These are phyloP conservation scores for Drosophila mulleri DNA, from an alignment of 2,888 invertebrate species.

Conservation along the genomic window DNA sequence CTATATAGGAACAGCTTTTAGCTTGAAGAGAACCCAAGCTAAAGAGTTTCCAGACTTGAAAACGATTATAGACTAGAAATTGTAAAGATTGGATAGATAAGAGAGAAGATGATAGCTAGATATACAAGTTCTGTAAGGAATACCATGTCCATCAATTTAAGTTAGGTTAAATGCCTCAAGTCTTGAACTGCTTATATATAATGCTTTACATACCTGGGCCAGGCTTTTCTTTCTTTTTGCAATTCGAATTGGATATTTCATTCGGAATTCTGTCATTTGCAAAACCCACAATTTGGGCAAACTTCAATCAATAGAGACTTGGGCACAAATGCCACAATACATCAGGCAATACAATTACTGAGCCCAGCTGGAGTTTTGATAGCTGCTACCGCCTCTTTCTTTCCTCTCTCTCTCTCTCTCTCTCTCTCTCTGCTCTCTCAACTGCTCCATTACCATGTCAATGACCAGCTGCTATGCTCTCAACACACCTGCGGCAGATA, in stretches of 20 bases:
- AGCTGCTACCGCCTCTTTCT: neutral
- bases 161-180: neutral
- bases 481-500: slow-evolving; percentile 59
- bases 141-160: too few relatives aligned
- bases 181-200: neutral
- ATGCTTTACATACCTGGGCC: neutral
- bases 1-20: neutral
- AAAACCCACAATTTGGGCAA: slow-evolving; percentile 34
- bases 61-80: too few relatives aligned
- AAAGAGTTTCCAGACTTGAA: too few relatives aligned
- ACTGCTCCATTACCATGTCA: slow-evolving; percentile 54
- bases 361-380: slow-evolving; percentile 49
- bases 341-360: slow-evolving; percentile 68
- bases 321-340: slow-evolving; percentile 29
- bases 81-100: too few relatives aligned
- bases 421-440: neutral
- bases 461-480: slow-evolving; percentile 62
- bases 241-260: slow-evolving; percentile 26
- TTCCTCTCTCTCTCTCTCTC: neutral
- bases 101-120: too few relatives aligned
- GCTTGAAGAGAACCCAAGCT: neutral
- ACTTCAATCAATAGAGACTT: slow-evolving; percentile 48
- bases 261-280: slow-evolving; percentile 56
- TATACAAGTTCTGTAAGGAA: too few relatives aligned
- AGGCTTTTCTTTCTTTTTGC: neutral